phyloP scores from a whole-genome alignment of 2,797 vertebrate genomes.

The Coreius guichenoti region DNA sequence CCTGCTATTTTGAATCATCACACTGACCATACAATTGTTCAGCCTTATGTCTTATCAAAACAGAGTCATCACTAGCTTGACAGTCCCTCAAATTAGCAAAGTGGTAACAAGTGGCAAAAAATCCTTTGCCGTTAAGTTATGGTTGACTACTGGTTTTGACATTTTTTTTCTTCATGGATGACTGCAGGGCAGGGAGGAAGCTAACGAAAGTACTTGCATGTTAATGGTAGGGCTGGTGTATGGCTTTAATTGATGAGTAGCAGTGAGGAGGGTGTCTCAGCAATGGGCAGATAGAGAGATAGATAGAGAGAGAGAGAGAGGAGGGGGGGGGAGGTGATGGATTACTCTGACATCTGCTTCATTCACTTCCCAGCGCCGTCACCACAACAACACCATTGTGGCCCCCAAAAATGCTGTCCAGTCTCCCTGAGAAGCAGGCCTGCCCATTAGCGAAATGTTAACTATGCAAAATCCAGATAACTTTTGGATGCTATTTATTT shows the following conservation, averaged over 20 bases:
- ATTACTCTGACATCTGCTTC: slow-evolving; percentile 90
- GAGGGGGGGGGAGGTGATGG: slow-evolving; percentile 74
- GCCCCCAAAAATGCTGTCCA: slow-evolving; percentile 86
- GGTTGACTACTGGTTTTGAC: slow-evolving; percentile 56
- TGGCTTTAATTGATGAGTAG: slow-evolving; percentile 70
- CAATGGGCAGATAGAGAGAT: slow-evolving; percentile 72
- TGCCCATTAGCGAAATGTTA: slow-evolving; percentile 84
- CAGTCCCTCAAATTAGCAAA: slow-evolving; percentile 58
- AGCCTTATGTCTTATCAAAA: slow-evolving; percentile 12
- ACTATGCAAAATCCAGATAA: slow-evolving; percentile 87
- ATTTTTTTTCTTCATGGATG: slow-evolving; percentile 59
- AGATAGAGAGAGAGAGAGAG: slow-evolving; percentile 35
- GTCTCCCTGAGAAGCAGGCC: slow-evolving; percentile 83
- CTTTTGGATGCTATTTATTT: slow-evolving; percentile 83
- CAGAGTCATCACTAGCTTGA: slow-evolving; percentile 57
- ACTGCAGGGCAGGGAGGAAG: slow-evolving; percentile 56
- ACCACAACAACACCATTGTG: slow-evolving; percentile 85
- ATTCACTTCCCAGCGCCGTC: slow-evolving; percentile 87
- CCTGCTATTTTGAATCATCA: background rate
- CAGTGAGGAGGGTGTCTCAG: slow-evolving; percentile 74
- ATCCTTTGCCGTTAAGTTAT: slow-evolving; percentile 58
- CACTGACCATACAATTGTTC: background rate
- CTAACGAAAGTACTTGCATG: slow-evolving; percentile 63
- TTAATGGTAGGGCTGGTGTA: slow-evolving; percentile 66
- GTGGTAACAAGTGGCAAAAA: slow-evolving; percentile 53